Evolutionary conservation across 2,888 invertebrate genomes (phyloP), one percentile per base, ranked within the genome.

Genomic region (Spisula solida): DNA sequence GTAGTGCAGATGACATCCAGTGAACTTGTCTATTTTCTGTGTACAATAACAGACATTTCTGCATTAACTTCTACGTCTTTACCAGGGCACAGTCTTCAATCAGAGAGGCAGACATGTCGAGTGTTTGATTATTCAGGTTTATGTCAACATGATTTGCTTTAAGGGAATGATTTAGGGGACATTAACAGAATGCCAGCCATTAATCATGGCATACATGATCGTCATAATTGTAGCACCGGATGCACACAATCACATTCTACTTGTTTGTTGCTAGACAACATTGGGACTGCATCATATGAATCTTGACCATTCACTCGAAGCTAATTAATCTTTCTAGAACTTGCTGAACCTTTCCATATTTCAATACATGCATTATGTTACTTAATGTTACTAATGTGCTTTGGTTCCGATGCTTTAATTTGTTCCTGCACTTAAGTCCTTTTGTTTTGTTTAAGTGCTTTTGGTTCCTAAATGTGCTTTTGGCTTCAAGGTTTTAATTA

Each of bases 41-140:
- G 25, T 66, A 66, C 60, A 66, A n/a, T 66, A 66, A 25, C 25
- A 66, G 60, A 25, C n/a, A 66, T 66, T 66, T 66, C 10, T 66
- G 20, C 10, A 66, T 66, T 25, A 66, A n/a, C 5, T 66, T 66
- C 60, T 25, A 12, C 5, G 25, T n/a, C n/a, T n/a, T n/a, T n/a
- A n/a, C n/a, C 60, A 66, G 60, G 10, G 25, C 6, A 66, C 60
- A n/a, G n/a, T n/a, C 60, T 25, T 66, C 8, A 25, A n/a, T 25
- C 60, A 25, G 60, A 25, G 25, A 25, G 60, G 25, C 60, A 25
- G 60, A 66, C 60, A 66, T 66, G 10, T 5, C 25, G 5, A 25
- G 4, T 66, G 60, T 66, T 66, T 66, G 60, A 25, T 25, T 66
- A 66, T 66, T 66, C 25, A 10, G 25, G 60, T n/a, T 66, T 6